Base-by-base conservation (phyloP, 2,113 vertebrate genomes). In the Lichenostomus cassidix region DNA sequence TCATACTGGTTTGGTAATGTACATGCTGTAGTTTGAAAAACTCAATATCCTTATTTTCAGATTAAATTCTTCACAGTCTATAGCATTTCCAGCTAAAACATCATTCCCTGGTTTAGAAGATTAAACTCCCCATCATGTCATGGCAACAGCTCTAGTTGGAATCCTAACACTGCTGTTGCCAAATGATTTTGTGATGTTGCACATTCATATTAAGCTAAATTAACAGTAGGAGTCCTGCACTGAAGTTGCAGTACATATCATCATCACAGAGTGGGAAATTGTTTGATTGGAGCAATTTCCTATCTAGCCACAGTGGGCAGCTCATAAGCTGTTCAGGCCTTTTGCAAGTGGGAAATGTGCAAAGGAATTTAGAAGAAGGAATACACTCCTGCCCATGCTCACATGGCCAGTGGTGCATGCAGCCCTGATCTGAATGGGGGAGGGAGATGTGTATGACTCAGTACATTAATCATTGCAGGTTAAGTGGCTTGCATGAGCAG, bases 201-300 rank as follows among this genome's bases (percentile, higher is more conserved):
- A 76, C 0, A 0, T 53, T 89, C 69, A 4, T 44, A 58, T 69
- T 92, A 74, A 90, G 46, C 63, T 85, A 86, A 86, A 93, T 80
- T 83, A 93, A 41, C 84, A 46, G 82, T n/a, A 83, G 84, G 68
- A 94, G 9, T 65, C 55, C 42, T n/a, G 31, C 50, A 31, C 65
- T 39, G 49, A 73, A 79, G 49, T 79, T 70, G 24, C 37, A 91
- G 41, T 31, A 52, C 11, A 15, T 35, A 39, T 70, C 60, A 69
- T 88, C 67, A 69, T 73, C 13, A 4, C 53, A n/a, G 67, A 69
- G 62, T 42, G 84, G 46, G 50, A 89, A 87, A 87, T 12, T 41
- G 37, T 50, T 90, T 78, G 52, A 77, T 70, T 78, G 81, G 95
- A 95, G 46, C 28, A 27, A 82, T 89, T 91, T 92, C 46, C 50